Evolutionary conservation across 1,140 invertebrate species (phyloP).

Genomic region (Augochlora pura): DNA sequence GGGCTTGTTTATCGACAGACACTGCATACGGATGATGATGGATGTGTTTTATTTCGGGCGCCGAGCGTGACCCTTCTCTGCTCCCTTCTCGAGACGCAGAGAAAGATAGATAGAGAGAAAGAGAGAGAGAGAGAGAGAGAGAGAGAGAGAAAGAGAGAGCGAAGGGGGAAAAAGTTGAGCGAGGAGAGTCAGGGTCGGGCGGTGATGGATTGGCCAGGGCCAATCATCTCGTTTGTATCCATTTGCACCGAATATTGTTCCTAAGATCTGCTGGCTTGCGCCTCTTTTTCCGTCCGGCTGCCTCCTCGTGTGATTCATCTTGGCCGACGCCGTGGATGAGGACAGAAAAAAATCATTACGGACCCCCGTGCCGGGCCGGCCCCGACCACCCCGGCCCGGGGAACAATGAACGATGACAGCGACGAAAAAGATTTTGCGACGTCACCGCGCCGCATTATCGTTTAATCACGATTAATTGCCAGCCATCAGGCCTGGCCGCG

Average conservation of each 20-base stretch:
- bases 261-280: constrained; percentile 46
- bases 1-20: constrained; percentile 62
- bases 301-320: constrained; percentile 57
- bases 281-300: constrained; percentile 41
- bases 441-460: constrained; percentile 47
- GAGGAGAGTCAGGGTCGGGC: constrained; percentile 25
- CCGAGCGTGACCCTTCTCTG: constrained; percentile 18
- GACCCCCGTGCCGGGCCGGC: no score
- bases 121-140: background rate
- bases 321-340: constrained; percentile 31
- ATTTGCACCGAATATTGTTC: constrained; percentile 73
- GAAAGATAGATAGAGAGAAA: background rate
- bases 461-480: constrained; percentile 59
- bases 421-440: constrained; percentile 40
- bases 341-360: constrained; percentile 35
- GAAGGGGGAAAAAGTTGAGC: constrained; percentile 42
- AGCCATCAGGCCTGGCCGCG: background rate
- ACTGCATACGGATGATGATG: constrained; percentile 58
- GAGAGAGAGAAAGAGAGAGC: constrained; percentile 9
- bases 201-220: constrained; percentile 70
- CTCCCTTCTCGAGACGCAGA: background rate
- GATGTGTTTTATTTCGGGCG: constrained; percentile 62
- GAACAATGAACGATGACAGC: constrained; percentile 48
- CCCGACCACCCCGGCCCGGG: background rate
- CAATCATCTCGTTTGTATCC: constrained; percentile 75